A percentile compares a stretch with the other conserved stretches of the same genome.
Evolutionary conservation across 2,888 invertebrate genomes (phyloP).

Genomic region (Drosophila emarginata): DNA sequence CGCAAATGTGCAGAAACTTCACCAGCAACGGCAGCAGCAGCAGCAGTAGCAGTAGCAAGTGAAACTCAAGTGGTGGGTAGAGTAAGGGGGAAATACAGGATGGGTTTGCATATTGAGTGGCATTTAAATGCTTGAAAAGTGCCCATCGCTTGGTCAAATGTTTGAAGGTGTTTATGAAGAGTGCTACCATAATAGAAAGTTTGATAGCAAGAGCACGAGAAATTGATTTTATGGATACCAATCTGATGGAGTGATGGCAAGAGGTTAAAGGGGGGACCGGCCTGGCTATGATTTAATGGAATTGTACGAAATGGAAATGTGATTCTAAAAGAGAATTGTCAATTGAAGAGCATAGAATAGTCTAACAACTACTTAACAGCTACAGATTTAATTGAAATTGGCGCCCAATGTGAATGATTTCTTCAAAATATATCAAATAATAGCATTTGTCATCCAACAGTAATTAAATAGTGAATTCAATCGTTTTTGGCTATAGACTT

Average conservation of each 20-base stretch:
- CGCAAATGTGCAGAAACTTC: conserved; percentile 59
- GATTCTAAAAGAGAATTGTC: neutral
- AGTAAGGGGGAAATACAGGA: conserved; percentile 24
- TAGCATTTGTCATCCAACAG: too few species aligned
- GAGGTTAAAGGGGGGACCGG: neutral
- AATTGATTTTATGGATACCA: conserved; percentile 37
- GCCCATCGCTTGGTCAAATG: conserved; percentile 41
- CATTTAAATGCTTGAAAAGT: conserved; percentile 70
- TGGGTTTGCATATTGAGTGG: conserved; percentile 74
- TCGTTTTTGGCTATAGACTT: neutral
- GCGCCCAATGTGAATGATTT: neutral
- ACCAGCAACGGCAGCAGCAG: neutral
- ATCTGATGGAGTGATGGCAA: neutral
- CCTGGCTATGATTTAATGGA: neutral
- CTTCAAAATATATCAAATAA: too few species aligned
- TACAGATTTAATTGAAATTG: conserved; percentile 25
- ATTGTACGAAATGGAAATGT: neutral
- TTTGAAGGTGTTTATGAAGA: conserved; percentile 70
- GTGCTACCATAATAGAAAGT: conserved; percentile 46
- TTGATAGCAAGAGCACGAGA: conserved; percentile 34
- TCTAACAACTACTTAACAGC: neutral
- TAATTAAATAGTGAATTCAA: too few species aligned
- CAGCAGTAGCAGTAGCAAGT: neutral
- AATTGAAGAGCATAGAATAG: neutral
- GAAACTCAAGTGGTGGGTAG: conserved; percentile 19